Evolutionary conservation across 1,140 invertebrate species (phyloP).

Genomic region (Acromyrmex heyeri): DNA sequence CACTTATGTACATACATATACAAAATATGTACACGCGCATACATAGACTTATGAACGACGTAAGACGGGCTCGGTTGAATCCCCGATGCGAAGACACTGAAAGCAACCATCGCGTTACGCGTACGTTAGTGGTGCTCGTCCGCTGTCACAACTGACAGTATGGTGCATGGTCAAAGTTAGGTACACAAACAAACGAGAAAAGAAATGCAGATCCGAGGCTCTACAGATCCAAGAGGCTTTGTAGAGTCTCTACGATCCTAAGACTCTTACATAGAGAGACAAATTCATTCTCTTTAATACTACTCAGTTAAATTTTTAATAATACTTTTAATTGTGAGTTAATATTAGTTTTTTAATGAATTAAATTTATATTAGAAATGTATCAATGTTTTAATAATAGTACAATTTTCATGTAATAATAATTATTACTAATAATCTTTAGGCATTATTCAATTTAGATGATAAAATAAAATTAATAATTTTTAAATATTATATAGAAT

Average conservation of each 20-base stretch:
- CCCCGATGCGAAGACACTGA: slow-evolving; percentile 33
- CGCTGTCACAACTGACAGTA: slow-evolving; percentile 61
- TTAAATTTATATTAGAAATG: neutral
- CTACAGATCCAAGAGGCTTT: too few species aligned
- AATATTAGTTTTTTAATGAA: neutral
- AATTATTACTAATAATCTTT: neutral
- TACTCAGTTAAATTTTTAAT: neutral
- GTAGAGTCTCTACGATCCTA: neutral
- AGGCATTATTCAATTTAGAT: neutral
- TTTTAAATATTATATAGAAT: neutral
- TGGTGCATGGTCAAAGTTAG: slow-evolving; percentile 72
- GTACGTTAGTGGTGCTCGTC: slow-evolving; percentile 72
- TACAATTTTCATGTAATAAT: neutral
- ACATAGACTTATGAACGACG: neutral
- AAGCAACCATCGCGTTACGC: slow-evolving; percentile 59
- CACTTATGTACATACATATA: slow-evolving; percentile 1
- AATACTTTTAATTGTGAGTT: neutral
- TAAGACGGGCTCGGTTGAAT: slow-evolving; percentile 1
- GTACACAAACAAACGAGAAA: slow-evolving; percentile 46
- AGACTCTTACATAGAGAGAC: neutral
- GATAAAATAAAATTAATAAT: neutral
- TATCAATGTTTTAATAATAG: neutral
- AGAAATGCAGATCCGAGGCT: slow-evolving; percentile 8
- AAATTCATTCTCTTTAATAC: neutral
- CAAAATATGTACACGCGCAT: slow-evolving; percentile 25